Evolutionary conservation across 30 jellyfish, hydroid and myxozoan genomes (phyloP).

Genomic region (Hydractinia symbiolongicarpus): DNA sequence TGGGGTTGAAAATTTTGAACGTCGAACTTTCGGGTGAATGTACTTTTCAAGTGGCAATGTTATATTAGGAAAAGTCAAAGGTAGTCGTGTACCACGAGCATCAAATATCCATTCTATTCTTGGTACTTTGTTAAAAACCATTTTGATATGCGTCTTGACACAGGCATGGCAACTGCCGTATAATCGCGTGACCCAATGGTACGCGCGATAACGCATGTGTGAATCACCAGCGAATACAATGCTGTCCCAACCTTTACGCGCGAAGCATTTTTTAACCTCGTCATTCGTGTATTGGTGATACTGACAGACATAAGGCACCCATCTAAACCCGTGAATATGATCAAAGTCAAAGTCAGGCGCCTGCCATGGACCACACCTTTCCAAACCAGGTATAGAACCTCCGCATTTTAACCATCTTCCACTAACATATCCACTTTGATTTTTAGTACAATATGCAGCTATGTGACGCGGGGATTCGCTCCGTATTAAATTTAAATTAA

Average conservation of each 20-base stretch:
- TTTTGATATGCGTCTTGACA: constrained; percentile 85
- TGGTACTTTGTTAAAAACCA: constrained; percentile 82
- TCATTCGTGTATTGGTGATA: constrained; percentile 81
- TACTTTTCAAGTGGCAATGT: constrained; percentile 76
- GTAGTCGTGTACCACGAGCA: constrained; percentile 94
- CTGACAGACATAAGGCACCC: constrained; percentile 95
- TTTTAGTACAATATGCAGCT: constrained; percentile 50
- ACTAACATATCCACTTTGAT: constrained; percentile 63
- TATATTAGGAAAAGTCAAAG: constrained; percentile 57
- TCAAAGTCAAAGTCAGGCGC: constrained; percentile 68
- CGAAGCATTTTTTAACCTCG: constrained; percentile 73
- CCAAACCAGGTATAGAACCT: constrained; percentile 73
- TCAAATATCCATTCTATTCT: constrained; percentile 96
- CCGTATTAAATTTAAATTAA: constrained; percentile 23
- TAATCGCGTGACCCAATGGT: constrained; percentile 93
- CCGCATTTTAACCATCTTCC: constrained; percentile 97
- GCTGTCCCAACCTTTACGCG: constrained; percentile 66
- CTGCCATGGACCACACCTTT: constrained; percentile 96
- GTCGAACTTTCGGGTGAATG: constrained; percentile 87
- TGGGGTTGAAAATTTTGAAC: constrained; percentile 87
- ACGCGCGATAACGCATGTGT: constrained; percentile 94
- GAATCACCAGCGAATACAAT: constrained; percentile 92
- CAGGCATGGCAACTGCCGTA: constrained; percentile 89
- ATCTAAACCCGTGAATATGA: constrained; percentile 66
- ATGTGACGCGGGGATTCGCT: constrained; percentile 44